Evolutionary conservation across 2,797 vertebrate species (phyloP), one percentile per base, ranked within the genome.

Genomic region (Chromobotia macracanthus): DNA sequence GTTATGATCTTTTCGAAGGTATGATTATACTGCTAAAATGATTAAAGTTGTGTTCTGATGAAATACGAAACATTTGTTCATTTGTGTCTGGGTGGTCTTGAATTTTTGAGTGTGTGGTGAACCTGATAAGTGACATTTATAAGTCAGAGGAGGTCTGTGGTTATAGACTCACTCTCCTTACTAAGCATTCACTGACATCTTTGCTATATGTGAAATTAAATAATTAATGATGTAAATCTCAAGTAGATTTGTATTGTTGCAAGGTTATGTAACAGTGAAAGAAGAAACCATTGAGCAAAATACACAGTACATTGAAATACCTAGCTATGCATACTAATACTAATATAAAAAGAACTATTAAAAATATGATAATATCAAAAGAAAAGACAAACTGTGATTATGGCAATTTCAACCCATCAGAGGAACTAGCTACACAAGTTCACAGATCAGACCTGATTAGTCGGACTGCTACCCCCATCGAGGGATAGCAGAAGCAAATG

Each of bases 1-100:
- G 93, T 94, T 91, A 94, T 93, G 89, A 93, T 93, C 89, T 94
- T 95, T 95, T 94, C 89, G 92, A 94, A 94, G 79, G 91, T 92
- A 94, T 91, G 89, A 91, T 94, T 90, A 92, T 88, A 95, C 93
- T 92, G 92, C 91, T 93, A 94, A 94, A 92, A 93, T 91, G 90
- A 92, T 88, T 93, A 93, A 91, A 93, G 91, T 90, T 92, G 91
- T 95, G 92, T 92, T 95, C 92, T 94, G 87, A 91, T 92, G 91
- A 94, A 93, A 95, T 95, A 93, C 93, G 94, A 94, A 87, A 94
- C 89, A 87, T 90, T 87, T 91, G 87, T 88, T 92, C 25, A 61
- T 50, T 81, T 82, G 71, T 83, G 68, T 85, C 44, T n/a, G 51
- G 35, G 28, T 80, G 60, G 55, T 66, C 55, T 55, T 71, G 67